These are phyloP conservation scores for Daktulosphaira vitifoliae DNA, from an alignment of 1,140 invertebrate genomes.

Conservation along the genomic window DNA sequence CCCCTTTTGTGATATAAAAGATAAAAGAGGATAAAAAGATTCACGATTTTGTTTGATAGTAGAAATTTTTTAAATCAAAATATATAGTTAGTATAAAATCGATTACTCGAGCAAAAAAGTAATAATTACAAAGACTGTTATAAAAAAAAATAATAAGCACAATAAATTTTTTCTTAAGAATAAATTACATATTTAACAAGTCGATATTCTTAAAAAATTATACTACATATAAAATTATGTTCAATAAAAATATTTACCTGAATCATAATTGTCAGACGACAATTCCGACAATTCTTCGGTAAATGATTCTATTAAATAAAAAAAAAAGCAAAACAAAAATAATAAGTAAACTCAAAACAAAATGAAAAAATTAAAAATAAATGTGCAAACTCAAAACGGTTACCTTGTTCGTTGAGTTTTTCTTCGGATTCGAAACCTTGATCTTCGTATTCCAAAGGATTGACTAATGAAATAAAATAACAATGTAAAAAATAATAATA, in stretches of 20 bases:
- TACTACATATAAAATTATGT: too few species aligned
- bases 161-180: too few species aligned
- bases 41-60: too few species aligned
- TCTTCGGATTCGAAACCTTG: conserved; percentile 15
- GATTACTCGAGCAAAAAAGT: too few species aligned
- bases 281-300: conserved; percentile 22
- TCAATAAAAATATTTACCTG: conserved; percentile 32
- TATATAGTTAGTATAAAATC: too few species aligned
- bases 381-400: too few species aligned
- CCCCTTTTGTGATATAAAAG: not conserved
- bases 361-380: too few species aligned
- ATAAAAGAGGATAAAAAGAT: not conserved
- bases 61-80: too few species aligned
- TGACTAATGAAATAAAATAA: conserved; percentile 13
- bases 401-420: conserved; percentile 9
- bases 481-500: not conserved
- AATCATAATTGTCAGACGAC: conserved; percentile 19
- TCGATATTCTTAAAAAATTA: too few species aligned
- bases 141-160: too few species aligned
- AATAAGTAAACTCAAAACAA: not conserved
- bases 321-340: conserved; percentile 19
- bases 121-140: too few species aligned
- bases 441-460: conserved; percentile 12
- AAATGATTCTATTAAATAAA: conserved; percentile 10
- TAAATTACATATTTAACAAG: too few species aligned